Percentiles rank a stretch among this genome's conserved stretches.
phyloP scores from a whole-genome alignment of 2,888 invertebrate species.

The Fabriciana adippe region DNA sequence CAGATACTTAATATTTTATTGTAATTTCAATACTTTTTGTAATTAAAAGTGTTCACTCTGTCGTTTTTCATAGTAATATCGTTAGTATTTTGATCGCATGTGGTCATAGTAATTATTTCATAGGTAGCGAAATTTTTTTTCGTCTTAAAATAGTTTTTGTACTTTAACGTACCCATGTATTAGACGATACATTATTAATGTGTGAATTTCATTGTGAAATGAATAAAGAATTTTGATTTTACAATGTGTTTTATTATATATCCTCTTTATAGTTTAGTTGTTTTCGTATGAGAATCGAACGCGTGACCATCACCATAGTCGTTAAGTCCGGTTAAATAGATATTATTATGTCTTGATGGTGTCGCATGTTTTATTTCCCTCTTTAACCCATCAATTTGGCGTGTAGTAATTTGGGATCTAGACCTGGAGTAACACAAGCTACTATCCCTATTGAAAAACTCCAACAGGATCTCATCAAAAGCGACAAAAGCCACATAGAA shows the following conservation, averaged over 20 bases:
- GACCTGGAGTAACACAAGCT: no score
- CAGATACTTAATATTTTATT: no score
- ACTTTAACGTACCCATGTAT: slow-evolving; percentile 54
- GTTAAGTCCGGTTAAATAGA: no score
- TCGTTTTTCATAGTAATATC: slow-evolving; percentile 6
- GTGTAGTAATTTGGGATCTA: no score
- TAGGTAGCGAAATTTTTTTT: slow-evolving; percentile 33
- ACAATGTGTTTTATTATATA: slow-evolving; percentile 30
- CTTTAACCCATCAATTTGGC: no score
- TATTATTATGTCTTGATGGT: no score
- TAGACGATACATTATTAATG: slow-evolving; percentile 60
- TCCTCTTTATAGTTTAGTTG: background rate
- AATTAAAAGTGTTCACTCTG: background rate
- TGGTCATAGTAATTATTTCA: slow-evolving; percentile 25
- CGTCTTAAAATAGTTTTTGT: slow-evolving; percentile 35
- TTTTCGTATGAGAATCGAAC: background rate
- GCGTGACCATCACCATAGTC: no score
- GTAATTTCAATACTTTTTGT: no score
- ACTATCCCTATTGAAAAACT: no score
- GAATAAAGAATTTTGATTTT: slow-evolving; percentile 55
- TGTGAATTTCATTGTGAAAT: slow-evolving; percentile 50
- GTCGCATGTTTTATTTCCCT: no score
- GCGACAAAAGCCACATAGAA: no score
- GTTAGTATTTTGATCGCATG: slow-evolving; percentile 23
- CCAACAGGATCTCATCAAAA: no score